Evolutionary conservation across 2,113 vertebrate genomes (phyloP).

Genomic region (Ageneiosus marmoratus): DNA sequence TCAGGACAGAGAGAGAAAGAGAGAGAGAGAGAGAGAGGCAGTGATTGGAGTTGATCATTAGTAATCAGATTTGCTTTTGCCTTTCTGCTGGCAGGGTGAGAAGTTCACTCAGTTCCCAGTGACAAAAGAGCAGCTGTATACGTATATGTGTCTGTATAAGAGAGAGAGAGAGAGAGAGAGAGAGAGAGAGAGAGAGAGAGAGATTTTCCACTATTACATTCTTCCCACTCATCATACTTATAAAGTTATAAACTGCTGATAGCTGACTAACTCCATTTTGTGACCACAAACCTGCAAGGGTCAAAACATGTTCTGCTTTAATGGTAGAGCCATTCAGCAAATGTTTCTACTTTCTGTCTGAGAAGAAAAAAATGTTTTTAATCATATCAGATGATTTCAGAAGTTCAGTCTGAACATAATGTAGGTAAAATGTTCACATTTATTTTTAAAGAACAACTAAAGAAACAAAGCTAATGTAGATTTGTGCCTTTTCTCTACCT

Average conservation of each 20-base stretch:
- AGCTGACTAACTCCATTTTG: slow-evolving; percentile 6
- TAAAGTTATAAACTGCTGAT: neutral
- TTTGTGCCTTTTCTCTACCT: neutral
- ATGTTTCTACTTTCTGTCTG: neutral
- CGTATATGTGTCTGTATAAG: neutral
- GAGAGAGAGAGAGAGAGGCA: neutral
- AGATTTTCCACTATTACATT: slow-evolving; percentile 14
- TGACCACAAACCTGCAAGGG: slow-evolving; percentile 17
- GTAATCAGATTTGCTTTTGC: slow-evolving; percentile 51
- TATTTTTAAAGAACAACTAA: neutral
- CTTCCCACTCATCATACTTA: slow-evolving; percentile 19
- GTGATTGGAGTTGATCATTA: slow-evolving; percentile 37
- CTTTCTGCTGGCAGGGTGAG: slow-evolving; percentile 34
- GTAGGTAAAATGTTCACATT: neutral
- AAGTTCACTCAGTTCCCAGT: slow-evolving; percentile 46
- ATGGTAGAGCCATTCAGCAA: neutral
- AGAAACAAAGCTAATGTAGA: neutral
- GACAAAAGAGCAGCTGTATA: slow-evolving; percentile 31
- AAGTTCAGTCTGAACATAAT: neutral
- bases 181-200: neutral
- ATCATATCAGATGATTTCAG: neutral
- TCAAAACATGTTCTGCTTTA: slow-evolving; percentile 13
- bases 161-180: neutral
- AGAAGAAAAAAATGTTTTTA: neutral
- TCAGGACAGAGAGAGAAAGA: neutral